Percentiles rank a stretch among this genome's conserved stretches.
These are phyloP conservation scores for Rhyacichthys aspro DNA, from an alignment of 2,797 vertebrate genomes.

Conservation along the genomic window DNA sequence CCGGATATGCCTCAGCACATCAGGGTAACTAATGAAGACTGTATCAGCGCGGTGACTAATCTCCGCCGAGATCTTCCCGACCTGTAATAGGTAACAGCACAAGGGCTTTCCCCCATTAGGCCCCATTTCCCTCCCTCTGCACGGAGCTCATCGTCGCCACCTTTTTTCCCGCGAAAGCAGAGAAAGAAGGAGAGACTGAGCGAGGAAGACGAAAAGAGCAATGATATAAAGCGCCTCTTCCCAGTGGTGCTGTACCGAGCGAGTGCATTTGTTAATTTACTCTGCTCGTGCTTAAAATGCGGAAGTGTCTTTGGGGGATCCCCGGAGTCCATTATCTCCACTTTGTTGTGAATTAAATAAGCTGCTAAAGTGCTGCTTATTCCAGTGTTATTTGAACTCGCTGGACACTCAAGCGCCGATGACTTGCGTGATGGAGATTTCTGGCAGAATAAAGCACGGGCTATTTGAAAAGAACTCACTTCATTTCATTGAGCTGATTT, in stretches of 20 bases:
- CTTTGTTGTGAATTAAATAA: conserved; percentile 89
- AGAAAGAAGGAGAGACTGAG: conserved; percentile 33
- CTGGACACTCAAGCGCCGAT: conserved; percentile 75
- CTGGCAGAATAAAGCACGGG: conserved; percentile 55
- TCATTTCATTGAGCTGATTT: conserved; percentile 23
- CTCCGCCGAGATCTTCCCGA: conserved; percentile 51
- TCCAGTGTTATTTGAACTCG: conserved; percentile 83
- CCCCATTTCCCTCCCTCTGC: conserved; percentile 48
- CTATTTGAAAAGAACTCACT: conserved; percentile 63
- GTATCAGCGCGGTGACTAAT: conserved; percentile 49
- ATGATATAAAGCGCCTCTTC: conserved; percentile 74
- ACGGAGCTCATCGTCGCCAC: conserved; percentile 50
- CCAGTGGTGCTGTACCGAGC: conserved; percentile 67
- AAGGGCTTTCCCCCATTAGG: conserved; percentile 60
- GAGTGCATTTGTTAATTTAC: conserved; percentile 84
- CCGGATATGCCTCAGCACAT: conserved; percentile 33
- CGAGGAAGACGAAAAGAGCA: conserved; percentile 49
- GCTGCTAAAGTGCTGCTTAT: conserved; percentile 84
- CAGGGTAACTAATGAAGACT: conserved; percentile 42
- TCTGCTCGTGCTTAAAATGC: conserved; percentile 81
- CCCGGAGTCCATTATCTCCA: conserved; percentile 84
- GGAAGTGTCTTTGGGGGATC: conserved; percentile 76
- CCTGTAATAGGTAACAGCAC: conserved; percentile 48
- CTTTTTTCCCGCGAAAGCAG: conserved; percentile 51
- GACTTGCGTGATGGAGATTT: conserved; percentile 70